These are phyloP conservation scores for Pristionchus exspectatus DNA, from an alignment of 2,888 invertebrate species.

Conservation along the genomic window DNA sequence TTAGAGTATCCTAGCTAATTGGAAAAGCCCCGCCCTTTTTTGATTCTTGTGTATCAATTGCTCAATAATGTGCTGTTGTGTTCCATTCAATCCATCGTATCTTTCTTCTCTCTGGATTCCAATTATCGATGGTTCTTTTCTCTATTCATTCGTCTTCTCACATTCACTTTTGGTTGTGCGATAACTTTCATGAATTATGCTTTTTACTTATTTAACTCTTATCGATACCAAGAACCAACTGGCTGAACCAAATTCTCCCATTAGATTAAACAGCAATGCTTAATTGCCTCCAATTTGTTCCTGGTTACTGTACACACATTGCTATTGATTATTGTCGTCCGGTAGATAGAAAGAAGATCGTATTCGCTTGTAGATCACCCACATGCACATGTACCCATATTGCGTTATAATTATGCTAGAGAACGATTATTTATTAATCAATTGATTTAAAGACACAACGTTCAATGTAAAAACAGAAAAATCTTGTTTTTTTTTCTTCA, in stretches of 20 bases:
- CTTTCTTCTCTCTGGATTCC: slow-evolving; percentile 10
- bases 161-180: slow-evolving; percentile 41
- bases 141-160: neutral
- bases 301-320: slow-evolving; percentile 18
- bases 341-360: neutral
- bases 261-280: neutral
- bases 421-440: neutral
- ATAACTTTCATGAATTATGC: slow-evolving; percentile 7
- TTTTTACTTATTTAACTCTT: neutral
- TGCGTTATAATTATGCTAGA: slow-evolving; percentile 16
- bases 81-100: neutral
- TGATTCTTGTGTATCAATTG: neutral
- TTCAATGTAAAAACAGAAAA: neutral
- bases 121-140: neutral
- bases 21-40: neutral
- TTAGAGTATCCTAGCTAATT: neutral
- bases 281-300: neutral
- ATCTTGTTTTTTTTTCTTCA: too few species aligned
- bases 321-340: neutral
- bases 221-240: neutral
- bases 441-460: neutral
- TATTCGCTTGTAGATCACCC: slow-evolving; percentile 4
- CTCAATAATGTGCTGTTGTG: neutral
- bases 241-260: slow-evolving; percentile 1
- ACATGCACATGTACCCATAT: neutral